A percentile compares a stretch with the other conserved stretches of the same genome.
These are phyloP conservation scores for Pachycephala philippinensis DNA, from an alignment of 2,113 vertebrate genomes.

Conservation along the genomic window DNA sequence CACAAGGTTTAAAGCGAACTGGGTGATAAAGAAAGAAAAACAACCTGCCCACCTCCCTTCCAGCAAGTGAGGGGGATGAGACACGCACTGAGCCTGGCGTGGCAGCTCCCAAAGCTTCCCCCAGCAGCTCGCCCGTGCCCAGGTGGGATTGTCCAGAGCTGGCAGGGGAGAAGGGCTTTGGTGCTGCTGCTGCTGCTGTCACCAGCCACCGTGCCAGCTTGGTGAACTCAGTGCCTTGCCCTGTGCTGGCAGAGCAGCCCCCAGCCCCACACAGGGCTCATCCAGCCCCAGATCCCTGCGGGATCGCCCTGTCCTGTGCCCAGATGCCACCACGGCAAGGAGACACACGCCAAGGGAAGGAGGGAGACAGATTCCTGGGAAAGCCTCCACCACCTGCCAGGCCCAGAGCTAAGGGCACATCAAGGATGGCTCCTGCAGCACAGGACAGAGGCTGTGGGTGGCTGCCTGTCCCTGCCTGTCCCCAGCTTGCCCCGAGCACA, in stretches of 20 bases:
- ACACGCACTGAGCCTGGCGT: fast-evolving
- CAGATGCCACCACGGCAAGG: background rate
- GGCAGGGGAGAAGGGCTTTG: background rate
- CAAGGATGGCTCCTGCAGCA: background rate
- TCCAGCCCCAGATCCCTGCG: background rate
- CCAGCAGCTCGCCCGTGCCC: background rate
- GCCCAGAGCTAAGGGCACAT: background rate
- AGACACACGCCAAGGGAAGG: background rate
- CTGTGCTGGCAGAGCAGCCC: background rate
- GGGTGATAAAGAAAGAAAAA: background rate
- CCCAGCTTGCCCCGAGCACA: fast-evolving
- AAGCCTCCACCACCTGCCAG: background rate
- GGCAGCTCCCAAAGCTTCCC: background rate
- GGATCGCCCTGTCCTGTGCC: background rate
- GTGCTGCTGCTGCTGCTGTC: no score
- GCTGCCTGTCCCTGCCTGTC: background rate
- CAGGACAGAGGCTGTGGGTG: background rate
- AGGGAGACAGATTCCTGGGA: background rate
- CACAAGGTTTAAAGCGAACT: background rate
- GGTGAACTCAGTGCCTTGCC: background rate
- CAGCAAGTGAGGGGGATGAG: background rate
- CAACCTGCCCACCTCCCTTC: background rate
- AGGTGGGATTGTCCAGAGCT: fast-evolving
- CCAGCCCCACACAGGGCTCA: background rate
- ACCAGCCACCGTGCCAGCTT: background rate